Base-by-base conservation (phyloP, 2,113 vertebrate genomes). In the Microcebus ravelobensis region DNA sequence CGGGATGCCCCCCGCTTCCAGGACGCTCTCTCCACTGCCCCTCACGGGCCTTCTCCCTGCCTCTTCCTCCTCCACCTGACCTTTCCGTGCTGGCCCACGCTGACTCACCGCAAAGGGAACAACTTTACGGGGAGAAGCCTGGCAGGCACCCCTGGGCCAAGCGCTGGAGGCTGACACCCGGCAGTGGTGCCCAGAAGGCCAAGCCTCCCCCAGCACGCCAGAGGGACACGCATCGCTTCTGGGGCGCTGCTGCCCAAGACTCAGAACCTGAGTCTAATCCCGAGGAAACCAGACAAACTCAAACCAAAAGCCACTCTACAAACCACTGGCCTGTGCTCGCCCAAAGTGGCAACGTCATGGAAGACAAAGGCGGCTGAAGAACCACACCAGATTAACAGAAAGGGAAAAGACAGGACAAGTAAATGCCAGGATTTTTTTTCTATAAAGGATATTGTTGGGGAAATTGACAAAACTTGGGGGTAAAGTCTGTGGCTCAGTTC, bases 21-120 rank as follows among this genome's bases (percentile, higher is more conserved):
- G 27, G 36, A 67, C 23, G 39, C 20, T 31, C 27, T 20, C 71
- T 65, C 59, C 9, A 1, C 36, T 21, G 21, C 20, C 21, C 61
- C 36, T 48, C 61, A 25, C 27, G 34, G 45, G 42, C 67, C 77
- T 59, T 6, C 83, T 77, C 76, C n/a, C 89, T 95, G 92, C 92
- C 39, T 71, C 74, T 67, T 88, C 90, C 68, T 85, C 89, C 83
- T 92, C 57, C 18, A 3, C 17, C 34, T 76, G 70, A 89, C 84
- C 50, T 93, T 90, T 90, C 84, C 9, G 0, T 17, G 18, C 57
- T 84, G 36, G 76, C 14, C 14, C 65, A 39, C 9, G 4, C 42
- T 91, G 27, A 85, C 39, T 88, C 39, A 61, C n/a, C 42, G 5
- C 34, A 25, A 91, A 83, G 18, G 39, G 74, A 31, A 87, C 8